Evolutionary conservation across 1,140 invertebrate genomes (phyloP).

Genomic region (Drosophila lowei): DNA sequence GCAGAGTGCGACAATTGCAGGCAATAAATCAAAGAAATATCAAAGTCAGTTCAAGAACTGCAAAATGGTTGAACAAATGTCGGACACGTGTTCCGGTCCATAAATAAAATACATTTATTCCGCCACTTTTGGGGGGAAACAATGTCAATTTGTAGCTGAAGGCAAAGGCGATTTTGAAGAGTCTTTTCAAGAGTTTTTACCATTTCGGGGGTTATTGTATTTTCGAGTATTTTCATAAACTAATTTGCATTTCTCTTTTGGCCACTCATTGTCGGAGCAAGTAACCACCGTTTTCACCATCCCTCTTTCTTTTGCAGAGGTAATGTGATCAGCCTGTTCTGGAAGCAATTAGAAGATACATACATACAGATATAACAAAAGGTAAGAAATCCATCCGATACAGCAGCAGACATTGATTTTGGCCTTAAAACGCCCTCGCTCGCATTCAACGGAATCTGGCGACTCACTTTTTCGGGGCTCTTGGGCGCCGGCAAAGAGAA

Average conservation of each 20-base stretch:
- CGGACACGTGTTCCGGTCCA: conserved; percentile 25
- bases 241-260: conserved; percentile 63
- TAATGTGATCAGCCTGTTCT: conserved; percentile 55
- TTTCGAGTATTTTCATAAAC: conserved; percentile 60
- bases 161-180: conserved; percentile 20
- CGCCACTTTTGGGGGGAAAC: conserved; percentile 14
- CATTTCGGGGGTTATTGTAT: conserved; percentile 39
- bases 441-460: conserved; percentile 2
- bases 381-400: conserved; percentile 39
- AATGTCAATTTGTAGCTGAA: conserved; percentile 55
- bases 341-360: conserved; percentile 50
- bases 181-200: conserved; percentile 13
- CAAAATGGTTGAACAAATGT: conserved; percentile 16
- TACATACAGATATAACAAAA: conserved; percentile 59
- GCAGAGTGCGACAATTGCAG: conserved; percentile 58
- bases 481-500: too few species aligned
- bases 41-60: conserved; percentile 52
- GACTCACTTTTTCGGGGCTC: conserved; percentile 51
- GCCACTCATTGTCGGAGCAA: conserved; percentile 36
- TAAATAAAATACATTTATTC: conserved; percentile 34
- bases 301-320: conserved; percentile 36
- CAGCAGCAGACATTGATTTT: conserved; percentile 61
- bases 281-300: neutral
- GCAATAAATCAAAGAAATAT: conserved; percentile 62
- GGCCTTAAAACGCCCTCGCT: conserved; percentile 47